Base-by-base conservation (phyloP, 2,113 vertebrate species). In the Pteropus alecto region DNA sequence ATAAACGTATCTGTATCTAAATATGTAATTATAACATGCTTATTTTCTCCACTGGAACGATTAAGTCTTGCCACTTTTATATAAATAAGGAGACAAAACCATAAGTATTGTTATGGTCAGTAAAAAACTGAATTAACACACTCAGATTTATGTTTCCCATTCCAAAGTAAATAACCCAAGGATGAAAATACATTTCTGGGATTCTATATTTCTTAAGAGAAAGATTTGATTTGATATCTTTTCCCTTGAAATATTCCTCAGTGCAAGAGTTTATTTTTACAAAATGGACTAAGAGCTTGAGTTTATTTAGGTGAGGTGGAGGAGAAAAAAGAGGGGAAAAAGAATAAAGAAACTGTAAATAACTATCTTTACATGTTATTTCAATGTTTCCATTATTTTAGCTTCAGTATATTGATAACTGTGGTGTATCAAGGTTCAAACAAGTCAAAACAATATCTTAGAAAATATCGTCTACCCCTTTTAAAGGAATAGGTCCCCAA, bases 121-220 rank as follows among this genome's bases (percentile, higher is more conserved):
- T 83, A 70, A 73, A 90, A 84, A 90, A 24, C 7, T 81, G 43
- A 94, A 90, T 82, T 73, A 90, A 91, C 30, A 68, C 22, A 82
- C 16, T 78, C 73, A 24, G 26, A 92, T 88, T 96, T 92, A 60
- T 22, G 8, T 33, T 91, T 88, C 35, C 67, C 13, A 68, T 68
- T 79, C 73, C 61, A 74, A 85, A 86, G 22, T 76, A 91, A 95
- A 92, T 54, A 71, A 76, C 1, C 63, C 18, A 63, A 93, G 12
- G 11, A 63, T 58, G 48, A 81, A 93, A 90, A 94, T 76, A 79
- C 58, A 84, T 84, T 87, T 96, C 58, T 3, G 2, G 35, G 5
- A 24, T 63, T 76, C 48, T 61, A 3, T 61, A n/a, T 84, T 61
- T 81, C 19, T 97, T 84, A 67, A 58, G 30, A 96, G 30, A 71